These are phyloP conservation scores for Sceloporus undulatus DNA, from an alignment of 2,113 vertebrate genomes.

Conservation along the genomic window DNA sequence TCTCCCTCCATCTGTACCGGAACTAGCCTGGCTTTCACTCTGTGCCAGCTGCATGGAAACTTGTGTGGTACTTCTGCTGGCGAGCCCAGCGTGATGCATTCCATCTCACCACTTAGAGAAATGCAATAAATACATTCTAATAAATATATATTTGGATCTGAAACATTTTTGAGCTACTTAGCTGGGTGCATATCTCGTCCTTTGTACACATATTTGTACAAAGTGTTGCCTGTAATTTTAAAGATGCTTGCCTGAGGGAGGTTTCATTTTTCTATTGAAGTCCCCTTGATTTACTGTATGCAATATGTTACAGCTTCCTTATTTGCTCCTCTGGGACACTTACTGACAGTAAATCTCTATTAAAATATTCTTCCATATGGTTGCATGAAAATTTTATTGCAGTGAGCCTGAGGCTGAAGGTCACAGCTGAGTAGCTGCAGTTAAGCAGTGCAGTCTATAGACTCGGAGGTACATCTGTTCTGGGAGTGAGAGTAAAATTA, in stretches of 20 bases:
- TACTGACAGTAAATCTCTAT: slow-evolving; percentile 98
- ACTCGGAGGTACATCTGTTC: slow-evolving; percentile 90
- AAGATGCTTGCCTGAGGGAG: slow-evolving; percentile 87
- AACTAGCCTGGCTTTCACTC: slow-evolving; percentile 27
- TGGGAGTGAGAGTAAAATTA: slow-evolving; percentile 88
- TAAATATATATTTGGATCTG: slow-evolving; percentile 82
- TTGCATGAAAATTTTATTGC: slow-evolving; percentile 98
- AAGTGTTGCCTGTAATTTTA: slow-evolving; percentile 90
- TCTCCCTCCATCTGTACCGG: neutral
- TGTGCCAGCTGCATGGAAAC: neutral
- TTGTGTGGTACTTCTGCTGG: slow-evolving; percentile 13
- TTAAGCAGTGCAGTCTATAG: slow-evolving; percentile 89
- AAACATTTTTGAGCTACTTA: slow-evolving; percentile 81
- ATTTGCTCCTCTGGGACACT: slow-evolving; percentile 91
- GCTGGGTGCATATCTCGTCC: slow-evolving; percentile 82
- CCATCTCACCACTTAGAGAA: slow-evolving; percentile 58
- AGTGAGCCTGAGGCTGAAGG: slow-evolving; percentile 92
- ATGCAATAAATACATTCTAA: slow-evolving; percentile 81
- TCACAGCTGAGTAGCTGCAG: slow-evolving; percentile 91
- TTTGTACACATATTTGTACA: slow-evolving; percentile 92
- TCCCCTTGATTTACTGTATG: slow-evolving; percentile 92
- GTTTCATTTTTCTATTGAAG: slow-evolving; percentile 86
- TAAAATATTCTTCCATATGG: slow-evolving; percentile 99
- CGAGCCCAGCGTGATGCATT: neutral
- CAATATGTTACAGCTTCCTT: slow-evolving; percentile 94